phyloP scores from a whole-genome alignment of 2,797 vertebrate genomes.

The Neopelma chrysocephalum region DNA sequence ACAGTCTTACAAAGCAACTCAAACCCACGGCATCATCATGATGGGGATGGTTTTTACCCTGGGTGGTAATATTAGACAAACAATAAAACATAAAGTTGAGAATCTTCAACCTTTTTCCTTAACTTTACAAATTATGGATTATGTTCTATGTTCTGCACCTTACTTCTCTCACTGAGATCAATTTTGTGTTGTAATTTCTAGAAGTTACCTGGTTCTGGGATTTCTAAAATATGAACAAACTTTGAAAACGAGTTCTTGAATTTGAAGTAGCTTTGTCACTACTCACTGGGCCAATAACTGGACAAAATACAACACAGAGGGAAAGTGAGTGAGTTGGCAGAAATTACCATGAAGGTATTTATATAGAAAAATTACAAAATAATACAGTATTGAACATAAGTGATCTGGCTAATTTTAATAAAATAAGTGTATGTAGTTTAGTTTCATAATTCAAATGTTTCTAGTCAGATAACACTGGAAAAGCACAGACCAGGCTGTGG shows the following conservation, averaged over 20 bases:
- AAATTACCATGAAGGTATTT: neutral
- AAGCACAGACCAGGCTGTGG: neutral
- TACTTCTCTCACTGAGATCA: neutral
- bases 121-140: neutral
- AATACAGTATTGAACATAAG: neutral
- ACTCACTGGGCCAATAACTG: neutral
- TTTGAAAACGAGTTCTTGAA: neutral
- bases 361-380: neutral
- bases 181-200: neutral
- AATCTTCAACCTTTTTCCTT: neutral
- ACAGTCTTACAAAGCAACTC: neutral
- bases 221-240: neutral
- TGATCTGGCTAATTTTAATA: neutral
- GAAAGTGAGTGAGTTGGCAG: neutral
- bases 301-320: neutral
- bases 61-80: neutral
- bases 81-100: neutral
- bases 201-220: constrained; percentile 12
- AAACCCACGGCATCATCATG: neutral
- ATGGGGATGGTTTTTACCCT: neutral
- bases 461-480: neutral
- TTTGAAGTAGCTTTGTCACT: neutral
- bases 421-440: neutral
- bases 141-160: neutral
- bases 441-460: neutral